Conservation (phyloP, 2,888 invertebrate species). For the Parnassius smintheus region DNA sequence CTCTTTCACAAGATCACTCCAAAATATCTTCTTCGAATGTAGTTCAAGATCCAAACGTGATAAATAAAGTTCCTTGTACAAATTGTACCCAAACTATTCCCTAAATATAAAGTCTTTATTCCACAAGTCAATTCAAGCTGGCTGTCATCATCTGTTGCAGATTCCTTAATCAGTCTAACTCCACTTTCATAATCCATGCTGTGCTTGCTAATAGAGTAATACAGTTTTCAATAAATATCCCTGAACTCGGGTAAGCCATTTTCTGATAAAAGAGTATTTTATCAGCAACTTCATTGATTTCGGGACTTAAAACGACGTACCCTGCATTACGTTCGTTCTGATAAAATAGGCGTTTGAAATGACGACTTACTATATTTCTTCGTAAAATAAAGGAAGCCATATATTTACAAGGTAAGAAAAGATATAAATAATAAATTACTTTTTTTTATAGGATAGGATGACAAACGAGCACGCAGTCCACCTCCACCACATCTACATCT, state of each 20-base stretch:
- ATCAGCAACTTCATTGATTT: slow-evolving; percentile 91
- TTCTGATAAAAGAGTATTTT: slow-evolving; percentile 86
- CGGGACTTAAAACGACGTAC: slow-evolving; percentile 87
- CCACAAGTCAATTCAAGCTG: slow-evolving; percentile 93
- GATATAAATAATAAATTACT: slow-evolving; percentile 28
- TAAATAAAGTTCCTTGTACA: slow-evolving; percentile 91
- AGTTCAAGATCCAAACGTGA: slow-evolving; percentile 92
- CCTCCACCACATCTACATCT: no score
- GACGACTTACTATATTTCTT: slow-evolving; percentile 57
- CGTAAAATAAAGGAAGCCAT: slow-evolving; percentile 74
- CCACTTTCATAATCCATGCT: slow-evolving; percentile 90
- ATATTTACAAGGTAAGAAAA: slow-evolving; percentile 19
- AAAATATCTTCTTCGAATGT: slow-evolving; percentile 88
- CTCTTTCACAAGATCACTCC: slow-evolving; percentile 89
- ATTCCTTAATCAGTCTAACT: slow-evolving; percentile 84
- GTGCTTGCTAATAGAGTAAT: slow-evolving; percentile 90
- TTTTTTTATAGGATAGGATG: no score
- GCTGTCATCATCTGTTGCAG: slow-evolving; percentile 71
- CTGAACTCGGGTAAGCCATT: slow-evolving; percentile 91
- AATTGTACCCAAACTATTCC: slow-evolving; percentile 88
- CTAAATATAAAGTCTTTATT: slow-evolving; percentile 90
- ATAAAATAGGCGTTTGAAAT: slow-evolving; percentile 65
- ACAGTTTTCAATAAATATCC: slow-evolving; percentile 90
- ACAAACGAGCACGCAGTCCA: no score
- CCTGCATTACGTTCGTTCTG: slow-evolving; percentile 82